These are phyloP conservation scores for Aspidapion aeneum DNA, from an alignment of 2,888 invertebrate genomes.

Conservation along the genomic window DNA sequence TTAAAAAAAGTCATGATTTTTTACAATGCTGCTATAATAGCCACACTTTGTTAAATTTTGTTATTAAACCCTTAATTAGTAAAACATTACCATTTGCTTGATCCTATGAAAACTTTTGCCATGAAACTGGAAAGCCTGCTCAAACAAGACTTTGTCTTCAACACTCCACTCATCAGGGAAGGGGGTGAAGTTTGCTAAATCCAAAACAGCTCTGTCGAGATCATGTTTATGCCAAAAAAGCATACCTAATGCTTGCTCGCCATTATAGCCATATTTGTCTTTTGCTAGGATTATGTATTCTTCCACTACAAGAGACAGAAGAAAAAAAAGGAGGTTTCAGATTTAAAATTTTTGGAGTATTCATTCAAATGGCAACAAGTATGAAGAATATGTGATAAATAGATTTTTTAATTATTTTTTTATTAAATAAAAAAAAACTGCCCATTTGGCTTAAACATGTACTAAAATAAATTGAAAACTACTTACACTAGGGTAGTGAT, in stretches of 20 bases:
- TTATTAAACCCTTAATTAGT: no score
- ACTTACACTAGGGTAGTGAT: no score
- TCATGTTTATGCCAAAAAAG: slow-evolving; percentile 98
- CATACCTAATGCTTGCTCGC: slow-evolving; percentile 97
- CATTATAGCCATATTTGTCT: slow-evolving; percentile 96
- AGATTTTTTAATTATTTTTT: neutral
- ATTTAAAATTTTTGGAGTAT: no score
- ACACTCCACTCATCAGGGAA: slow-evolving; percentile 98
- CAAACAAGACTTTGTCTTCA: slow-evolving; percentile 96
- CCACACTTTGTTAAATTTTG: no score
- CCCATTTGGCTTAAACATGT: no score
- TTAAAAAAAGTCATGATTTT: no score
- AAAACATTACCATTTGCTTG: slow-evolving; percentile 82
- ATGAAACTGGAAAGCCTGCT: slow-evolving; percentile 97
- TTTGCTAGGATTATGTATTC: slow-evolving; percentile 92
- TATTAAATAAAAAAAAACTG: neutral
- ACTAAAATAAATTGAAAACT: no score
- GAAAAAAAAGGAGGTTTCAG: no score
- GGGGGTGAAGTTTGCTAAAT: slow-evolving; percentile 94
- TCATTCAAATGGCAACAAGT: neutral
- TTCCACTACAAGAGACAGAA: no score
- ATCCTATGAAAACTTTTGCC: slow-evolving; percentile 98
- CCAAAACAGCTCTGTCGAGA: slow-evolving; percentile 85
- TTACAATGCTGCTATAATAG: no score
- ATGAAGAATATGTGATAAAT: neutral